Base-by-base conservation (phyloP, 2,797 vertebrate genomes). In the Gobio occitaniae region DNA sequence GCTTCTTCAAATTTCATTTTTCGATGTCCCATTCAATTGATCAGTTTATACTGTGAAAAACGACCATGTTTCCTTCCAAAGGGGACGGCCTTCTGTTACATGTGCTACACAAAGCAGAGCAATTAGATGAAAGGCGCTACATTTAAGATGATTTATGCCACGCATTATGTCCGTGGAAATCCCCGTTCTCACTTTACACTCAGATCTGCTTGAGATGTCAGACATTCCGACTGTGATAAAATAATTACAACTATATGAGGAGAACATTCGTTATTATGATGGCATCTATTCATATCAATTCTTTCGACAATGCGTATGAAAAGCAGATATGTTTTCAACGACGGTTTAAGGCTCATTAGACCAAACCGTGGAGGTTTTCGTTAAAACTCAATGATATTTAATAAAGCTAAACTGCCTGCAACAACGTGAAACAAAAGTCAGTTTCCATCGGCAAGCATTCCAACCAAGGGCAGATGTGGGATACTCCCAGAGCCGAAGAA, bases 101-200 rank as follows among this genome's bases (percentile, higher is more conserved):
- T 84, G 89, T 93, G 88, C 88, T 88, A 88, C 90, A 89, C 93
- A 90, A 92, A 89, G 90, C 90, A 90, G 89, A 86, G 91, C 93
- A 92, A 92, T 94, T 92, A 94, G 92, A 92, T 91, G 90, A 94
- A 92, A 89, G 88, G 91, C 91, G 92, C 93, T 90, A 91, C 92
- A 89, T 93, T 90, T 91, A 91, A 87, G 87, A 78, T 89, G 86
- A 92, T 91, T 93, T 92, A 91, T 89, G 90, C 82, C 88, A 89
- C 88, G 74, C 87, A 92, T 91, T 88, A 91, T 88, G 89, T 89
- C 89, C 84, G 88, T 88, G 89, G 91, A 90, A 89, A 93, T 89
- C 93, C 92, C 94, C 91, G 92, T 91, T 93, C 93, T 93, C 63
- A 90, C 91, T 93, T 89, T 36, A 71, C 86, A 85, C 86, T 89